Evolutionary conservation across 2,797 vertebrate genomes (phyloP).

Genomic region (Orientallactaga sibirica): DNA sequence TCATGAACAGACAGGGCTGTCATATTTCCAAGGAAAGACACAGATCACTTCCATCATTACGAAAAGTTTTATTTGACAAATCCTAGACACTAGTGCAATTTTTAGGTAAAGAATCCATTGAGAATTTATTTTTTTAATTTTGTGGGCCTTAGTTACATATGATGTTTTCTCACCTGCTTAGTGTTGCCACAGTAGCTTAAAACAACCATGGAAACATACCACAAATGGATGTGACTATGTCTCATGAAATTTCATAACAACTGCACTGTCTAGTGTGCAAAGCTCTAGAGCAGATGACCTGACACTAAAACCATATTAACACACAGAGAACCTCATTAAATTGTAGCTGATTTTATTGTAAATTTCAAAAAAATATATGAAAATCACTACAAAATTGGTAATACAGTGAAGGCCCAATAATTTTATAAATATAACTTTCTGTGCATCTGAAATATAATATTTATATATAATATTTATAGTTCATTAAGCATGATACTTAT

Average conservation of each 20-base stretch:
- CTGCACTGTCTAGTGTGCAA: background rate
- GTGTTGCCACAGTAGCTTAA: background rate
- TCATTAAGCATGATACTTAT: background rate
- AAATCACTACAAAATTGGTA: background rate
- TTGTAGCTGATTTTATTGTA: too few relatives aligned
- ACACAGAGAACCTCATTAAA: too few relatives aligned
- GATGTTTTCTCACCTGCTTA: background rate
- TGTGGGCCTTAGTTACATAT: background rate
- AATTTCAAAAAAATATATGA: background rate
- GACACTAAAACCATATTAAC: too few relatives aligned
- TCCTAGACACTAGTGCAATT: background rate
- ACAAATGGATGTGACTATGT: background rate
- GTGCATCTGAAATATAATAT: background rate
- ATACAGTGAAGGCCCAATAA: background rate
- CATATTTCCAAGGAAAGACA: background rate
- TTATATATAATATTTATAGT: background rate
- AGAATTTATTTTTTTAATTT: background rate
- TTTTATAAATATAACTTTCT: background rate
- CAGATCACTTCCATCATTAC: background rate
- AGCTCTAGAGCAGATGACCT: background rate
- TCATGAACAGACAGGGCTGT: fast-evolving
- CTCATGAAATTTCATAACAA: background rate
- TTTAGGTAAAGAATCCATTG: background rate
- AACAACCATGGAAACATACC: background rate
- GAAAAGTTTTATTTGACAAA: background rate